These are phyloP conservation scores for Brachylomia viminalis DNA, from an alignment of 2,888 invertebrate species.

Conservation along the genomic window DNA sequence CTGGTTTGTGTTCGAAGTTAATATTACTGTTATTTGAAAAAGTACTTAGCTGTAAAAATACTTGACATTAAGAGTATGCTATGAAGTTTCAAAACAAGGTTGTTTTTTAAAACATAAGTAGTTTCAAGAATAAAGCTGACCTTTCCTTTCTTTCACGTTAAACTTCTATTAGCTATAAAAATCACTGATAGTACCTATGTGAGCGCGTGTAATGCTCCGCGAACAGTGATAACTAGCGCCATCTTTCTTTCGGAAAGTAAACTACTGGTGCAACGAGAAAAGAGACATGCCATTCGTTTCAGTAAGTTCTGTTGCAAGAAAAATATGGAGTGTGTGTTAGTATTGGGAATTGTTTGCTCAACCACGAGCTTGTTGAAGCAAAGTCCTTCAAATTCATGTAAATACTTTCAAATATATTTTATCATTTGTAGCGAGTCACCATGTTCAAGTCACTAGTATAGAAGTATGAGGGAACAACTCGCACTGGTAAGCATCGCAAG, in stretches of 20 bases:
- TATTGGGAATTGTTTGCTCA: too few relatives aligned
- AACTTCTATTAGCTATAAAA: constrained; percentile 45
- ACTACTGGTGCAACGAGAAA: constrained; percentile 18
- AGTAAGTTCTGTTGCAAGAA: constrained; percentile 12
- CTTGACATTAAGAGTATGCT: neutral
- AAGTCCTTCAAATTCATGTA: too few relatives aligned
- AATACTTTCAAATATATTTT: neutral
- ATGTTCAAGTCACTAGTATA: too few relatives aligned
- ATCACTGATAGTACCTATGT: constrained; percentile 27
- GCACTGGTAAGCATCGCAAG: too few relatives aligned
- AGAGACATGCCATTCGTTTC: constrained; percentile 25
- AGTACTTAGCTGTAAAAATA: neutral
- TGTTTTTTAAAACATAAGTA: neutral
- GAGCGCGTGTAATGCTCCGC: constrained; percentile 45
- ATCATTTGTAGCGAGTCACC: too few relatives aligned
- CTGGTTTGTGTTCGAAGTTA: too few relatives aligned
- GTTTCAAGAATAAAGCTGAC: neutral
- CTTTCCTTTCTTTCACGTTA: neutral
- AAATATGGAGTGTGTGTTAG: neutral
- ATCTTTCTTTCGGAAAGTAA: constrained; percentile 42
- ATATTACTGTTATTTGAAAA: too few relatives aligned
- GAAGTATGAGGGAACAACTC: too few relatives aligned
- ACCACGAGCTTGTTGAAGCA: neutral
- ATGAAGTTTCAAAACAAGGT: neutral
- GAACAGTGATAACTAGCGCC: constrained; percentile 46